phyloP scores from a whole-genome alignment of 2,888 invertebrate genomes.

The Odontocerum albicorne region DNA sequence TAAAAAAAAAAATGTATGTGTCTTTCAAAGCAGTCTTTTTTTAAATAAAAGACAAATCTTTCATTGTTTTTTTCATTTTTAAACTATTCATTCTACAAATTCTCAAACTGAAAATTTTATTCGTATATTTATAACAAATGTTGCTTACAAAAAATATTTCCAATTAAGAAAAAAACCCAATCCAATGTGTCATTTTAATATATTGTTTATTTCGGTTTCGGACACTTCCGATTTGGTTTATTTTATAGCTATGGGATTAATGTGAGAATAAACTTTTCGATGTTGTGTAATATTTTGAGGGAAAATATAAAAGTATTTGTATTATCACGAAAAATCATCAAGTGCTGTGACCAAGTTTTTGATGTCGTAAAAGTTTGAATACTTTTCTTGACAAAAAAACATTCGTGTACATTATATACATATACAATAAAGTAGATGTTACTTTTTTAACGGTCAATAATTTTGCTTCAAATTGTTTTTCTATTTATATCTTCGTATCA shows the following conservation, averaged over 20 bases:
- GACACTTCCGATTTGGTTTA: neutral
- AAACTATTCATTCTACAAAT: too few relatives aligned
- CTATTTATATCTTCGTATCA: too few relatives aligned
- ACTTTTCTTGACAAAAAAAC: constrained; percentile 6
- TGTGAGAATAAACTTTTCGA: constrained; percentile 6
- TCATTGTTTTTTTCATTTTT: too few relatives aligned
- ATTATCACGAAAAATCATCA: constrained; percentile 28
- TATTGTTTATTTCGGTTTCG: neutral
- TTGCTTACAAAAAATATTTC: too few relatives aligned
- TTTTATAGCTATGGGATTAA: constrained; percentile 8
- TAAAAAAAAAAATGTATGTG: constrained; percentile 18
- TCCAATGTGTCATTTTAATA: too few relatives aligned
- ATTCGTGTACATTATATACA: neutral
- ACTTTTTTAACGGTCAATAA: too few relatives aligned
- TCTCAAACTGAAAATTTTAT: too few relatives aligned
- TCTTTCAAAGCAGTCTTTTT: constrained; percentile 18
- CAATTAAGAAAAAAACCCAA: too few relatives aligned
- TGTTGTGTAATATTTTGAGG: constrained; percentile 1
- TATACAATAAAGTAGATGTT: too few relatives aligned
- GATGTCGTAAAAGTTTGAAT: constrained; percentile 6
- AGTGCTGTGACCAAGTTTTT: constrained; percentile 37
- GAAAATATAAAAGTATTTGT: constrained; percentile 2
- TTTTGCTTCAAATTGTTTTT: too few relatives aligned
- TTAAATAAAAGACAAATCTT: constrained; percentile 1
- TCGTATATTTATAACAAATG: too few relatives aligned